Evolutionary conservation across 1,140 invertebrate species (phyloP), one percentile per base, ranked within the genome.

Genomic region (Reticulitermes speratus): DNA sequence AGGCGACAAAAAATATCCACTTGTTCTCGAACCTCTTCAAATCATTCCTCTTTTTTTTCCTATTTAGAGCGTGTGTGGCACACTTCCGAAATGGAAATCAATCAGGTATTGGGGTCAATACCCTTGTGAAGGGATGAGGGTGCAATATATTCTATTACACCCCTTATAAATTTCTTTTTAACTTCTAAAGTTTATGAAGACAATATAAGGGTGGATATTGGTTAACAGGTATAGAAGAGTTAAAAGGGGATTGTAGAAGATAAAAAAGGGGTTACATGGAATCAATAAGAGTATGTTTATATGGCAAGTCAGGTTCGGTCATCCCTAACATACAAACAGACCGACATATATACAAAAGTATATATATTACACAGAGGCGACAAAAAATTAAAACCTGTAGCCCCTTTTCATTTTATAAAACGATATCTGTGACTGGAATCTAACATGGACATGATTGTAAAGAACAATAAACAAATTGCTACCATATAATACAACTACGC

Each of bases 391-490:
- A 75, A 75, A 75, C 65, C 65, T 75, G 25, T 9, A 25, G 25
- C 9, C 65, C n/a, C n/a, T 30, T 30, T 30, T 75, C 3, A 30
- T 75, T 75, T 6, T 75, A 75, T 75, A 75, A n/a, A 14, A 25
- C n/a, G 25, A 30, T 75, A 75, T 75, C 65, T 75, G 3, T 9
- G 8, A 11, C 65, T 75, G n/a, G 65, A 30, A 75, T 75, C 65
- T 75, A 75, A 75, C 25, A 30, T 25, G 65, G 65, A 75, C 25
- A 75, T 11, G 65, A 9, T 30, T 75, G 25, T 75, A 75, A 75
- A 75, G 65, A 75, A 25, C 65, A 75, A 75, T 75, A 75, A 75
- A 75, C 65, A 75, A 75, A 75, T 75, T 75, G 65, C 65, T 75
- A 75, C 65, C 65, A 75, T 75, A 75, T 75, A 75, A 75, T 14